A percentile compares a stretch with the other conserved stretches of the same genome.
Conservation (phyloP, 64 coral and sea anemone species). For the Porites lutea region DNA sequence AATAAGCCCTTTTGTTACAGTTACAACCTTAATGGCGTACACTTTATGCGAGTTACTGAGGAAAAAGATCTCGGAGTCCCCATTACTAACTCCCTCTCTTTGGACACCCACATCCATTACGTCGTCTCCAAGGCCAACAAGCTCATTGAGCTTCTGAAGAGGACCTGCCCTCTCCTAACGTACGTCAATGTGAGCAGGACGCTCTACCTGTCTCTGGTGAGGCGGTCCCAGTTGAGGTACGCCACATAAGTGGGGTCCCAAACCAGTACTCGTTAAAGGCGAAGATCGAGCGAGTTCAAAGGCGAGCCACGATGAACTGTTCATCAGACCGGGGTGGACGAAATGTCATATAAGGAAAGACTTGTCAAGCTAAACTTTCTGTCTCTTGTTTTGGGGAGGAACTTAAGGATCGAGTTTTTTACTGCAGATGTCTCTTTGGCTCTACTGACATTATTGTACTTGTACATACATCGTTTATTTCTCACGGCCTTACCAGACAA, state of each 20-base stretch:
- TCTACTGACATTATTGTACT: no score
- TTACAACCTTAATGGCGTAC: no score
- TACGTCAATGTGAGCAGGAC: not conserved
- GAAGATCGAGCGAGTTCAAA: constrained; percentile 4
- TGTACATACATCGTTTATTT: no score
- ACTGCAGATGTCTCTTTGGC: no score
- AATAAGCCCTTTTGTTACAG: no score
- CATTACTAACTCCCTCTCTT: not conserved
- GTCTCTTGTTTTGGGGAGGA: not conserved
- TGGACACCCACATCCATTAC: not conserved
- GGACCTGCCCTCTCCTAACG: not conserved
- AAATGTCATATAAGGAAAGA: not conserved
- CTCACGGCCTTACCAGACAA: no score
- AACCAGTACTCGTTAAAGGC: not conserved
- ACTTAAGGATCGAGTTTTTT: no score
- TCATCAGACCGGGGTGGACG: not conserved
- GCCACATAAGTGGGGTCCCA: constrained; percentile 14
- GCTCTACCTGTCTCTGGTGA: not conserved
- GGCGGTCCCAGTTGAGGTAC: constrained; percentile 2
- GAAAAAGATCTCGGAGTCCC: not conserved
- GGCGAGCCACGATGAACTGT: not conserved
- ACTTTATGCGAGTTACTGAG: not conserved
- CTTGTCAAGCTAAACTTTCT: not conserved
- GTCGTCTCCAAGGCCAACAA: not conserved
- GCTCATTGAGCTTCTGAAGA: not conserved